Base-by-base conservation (phyloP, 2,113 vertebrate genomes). In the Nothoprocta perdicaria region DNA sequence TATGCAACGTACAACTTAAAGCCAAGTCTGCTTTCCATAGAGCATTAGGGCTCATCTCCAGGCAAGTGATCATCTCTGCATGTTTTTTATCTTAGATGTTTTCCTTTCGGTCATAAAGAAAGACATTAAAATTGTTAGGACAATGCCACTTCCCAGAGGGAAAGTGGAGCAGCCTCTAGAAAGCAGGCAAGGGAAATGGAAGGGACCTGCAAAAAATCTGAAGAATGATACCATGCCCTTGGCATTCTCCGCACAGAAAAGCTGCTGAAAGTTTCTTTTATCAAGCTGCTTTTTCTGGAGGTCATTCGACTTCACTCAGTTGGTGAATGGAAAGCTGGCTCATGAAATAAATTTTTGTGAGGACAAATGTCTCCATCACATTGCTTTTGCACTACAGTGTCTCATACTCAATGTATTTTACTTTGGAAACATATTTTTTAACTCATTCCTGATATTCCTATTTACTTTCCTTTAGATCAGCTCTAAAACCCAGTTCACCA, bases 191-290 rank as follows among this genome's bases (percentile, higher is more conserved):
- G 58, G 26, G 38, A 89, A 65, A 16, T 88, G 69, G 78, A 92
- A 90, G 26, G 40, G 29, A 46, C 23, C 26, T 62, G 63, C 7
- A 2, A 24, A 24, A 90, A 57, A 17, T 41, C 17, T 93, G 88
- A 90, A 92, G 78, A 90, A 90, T 81, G 84, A 62, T 24, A 38
- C 29, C 3, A 1, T 91, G 63, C 79, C 81, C 79, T 93, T 93
- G 91, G 40, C 35, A 69, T 92, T 89, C 86, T 84, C 74, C 81
- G 57, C 69, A 52, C 45, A 90, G 48, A 43, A 92, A 86, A 77
- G 26, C 66, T 95, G 90, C 93, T 86, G 92, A 68, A 29, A 82
- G 15, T 41, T 93, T 61, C 60, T 67, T 88, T 92, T 79, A 69
- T 94, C 67, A 62, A 0, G 2, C 45, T 90, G 71, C 14, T 86